A percentile compares a stretch with the other conserved stretches of the same genome.
phyloP scores from a whole-genome alignment of 1,140 invertebrate genomes.

The Drosophila trapezifrons region DNA sequence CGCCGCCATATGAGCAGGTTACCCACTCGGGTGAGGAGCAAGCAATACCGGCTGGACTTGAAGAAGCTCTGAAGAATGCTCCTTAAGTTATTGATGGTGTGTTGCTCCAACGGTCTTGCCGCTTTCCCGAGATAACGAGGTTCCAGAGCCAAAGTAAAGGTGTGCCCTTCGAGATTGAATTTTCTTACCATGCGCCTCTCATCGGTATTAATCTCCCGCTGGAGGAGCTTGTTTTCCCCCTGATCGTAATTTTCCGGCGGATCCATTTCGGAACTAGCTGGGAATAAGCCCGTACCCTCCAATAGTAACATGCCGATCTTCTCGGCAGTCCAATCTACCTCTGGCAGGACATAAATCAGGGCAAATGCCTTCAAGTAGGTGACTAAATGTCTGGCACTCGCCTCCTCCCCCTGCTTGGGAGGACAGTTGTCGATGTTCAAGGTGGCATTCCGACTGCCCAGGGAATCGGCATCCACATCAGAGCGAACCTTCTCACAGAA shows the following conservation, averaged over 20 bases:
- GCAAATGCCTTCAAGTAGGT: slow-evolving; percentile 72
- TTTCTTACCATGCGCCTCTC: slow-evolving; percentile 48
- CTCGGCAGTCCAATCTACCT: slow-evolving; percentile 61
- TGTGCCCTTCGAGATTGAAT: slow-evolving; percentile 59
- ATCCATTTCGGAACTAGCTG: slow-evolving; percentile 24
- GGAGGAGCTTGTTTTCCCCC: not conserved
- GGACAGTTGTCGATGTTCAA: not conserved
- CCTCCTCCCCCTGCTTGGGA: not conserved
- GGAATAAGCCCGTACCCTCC: slow-evolving; percentile 55
- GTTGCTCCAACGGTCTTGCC: not conserved
- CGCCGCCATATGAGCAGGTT: slow-evolving; percentile 69
- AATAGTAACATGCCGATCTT: slow-evolving; percentile 60
- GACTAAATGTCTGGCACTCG: slow-evolving; percentile 27
- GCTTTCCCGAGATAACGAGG: slow-evolving; percentile 31
- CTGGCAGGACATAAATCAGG: slow-evolving; percentile 67
- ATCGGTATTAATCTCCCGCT: slow-evolving; percentile 8
- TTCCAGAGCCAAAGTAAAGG: slow-evolving; percentile 66
- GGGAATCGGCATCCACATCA: slow-evolving; percentile 32
- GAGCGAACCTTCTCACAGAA: slow-evolving; percentile 17
- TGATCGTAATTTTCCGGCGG: too few relatives aligned
- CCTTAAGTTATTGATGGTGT: slow-evolving; percentile 46
- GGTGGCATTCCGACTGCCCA: slow-evolving; percentile 23
- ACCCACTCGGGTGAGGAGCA: slow-evolving; percentile 45
- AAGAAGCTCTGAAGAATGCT: slow-evolving; percentile 55
- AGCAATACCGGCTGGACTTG: slow-evolving; percentile 46